Percentiles rank a stretch among this genome's conserved stretches.
These are phyloP conservation scores for Decapterus maruadsi DNA, from an alignment of 2,797 vertebrate species.

Conservation along the genomic window DNA sequence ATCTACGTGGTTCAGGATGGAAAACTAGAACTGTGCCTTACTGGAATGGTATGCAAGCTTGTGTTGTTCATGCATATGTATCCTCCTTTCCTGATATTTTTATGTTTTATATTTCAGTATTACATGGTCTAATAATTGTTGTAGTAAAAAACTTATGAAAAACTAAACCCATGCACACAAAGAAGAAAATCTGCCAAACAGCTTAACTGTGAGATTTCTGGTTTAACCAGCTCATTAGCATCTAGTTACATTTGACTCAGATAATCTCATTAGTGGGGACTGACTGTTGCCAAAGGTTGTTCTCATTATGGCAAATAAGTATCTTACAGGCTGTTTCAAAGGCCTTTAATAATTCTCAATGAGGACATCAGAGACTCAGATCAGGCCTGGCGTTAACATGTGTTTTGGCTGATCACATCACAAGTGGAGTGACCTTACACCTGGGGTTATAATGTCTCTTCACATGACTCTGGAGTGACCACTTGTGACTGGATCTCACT, in stretches of 20 bases:
- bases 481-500: too few relatives aligned
- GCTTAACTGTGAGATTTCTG: conserved; percentile 17
- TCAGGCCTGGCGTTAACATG: too few relatives aligned
- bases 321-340: background rate
- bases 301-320: background rate
- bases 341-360: background rate
- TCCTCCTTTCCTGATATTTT: conserved; percentile 1
- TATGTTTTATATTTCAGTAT: conserved; percentile 8
- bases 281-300: conserved; percentile 19
- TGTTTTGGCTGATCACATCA: too few relatives aligned
- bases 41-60: conserved; percentile 80
- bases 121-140: background rate
- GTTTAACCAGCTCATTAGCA: conserved; percentile 25
- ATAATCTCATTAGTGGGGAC: conserved; percentile 28
- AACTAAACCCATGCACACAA: background rate
- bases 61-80: background rate
- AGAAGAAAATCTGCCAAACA: conserved; percentile 1
- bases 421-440: too few relatives aligned
- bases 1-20: conserved; percentile 98
- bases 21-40: conserved; percentile 94
- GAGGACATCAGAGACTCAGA: background rate
- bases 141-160: conserved; percentile 4
- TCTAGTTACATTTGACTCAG: conserved; percentile 31
- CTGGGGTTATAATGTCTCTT: too few relatives aligned
- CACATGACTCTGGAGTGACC: too few relatives aligned